Evolutionary conservation across 2,888 invertebrate genomes (phyloP).

Genomic region (Eristalis arbustorum): DNA sequence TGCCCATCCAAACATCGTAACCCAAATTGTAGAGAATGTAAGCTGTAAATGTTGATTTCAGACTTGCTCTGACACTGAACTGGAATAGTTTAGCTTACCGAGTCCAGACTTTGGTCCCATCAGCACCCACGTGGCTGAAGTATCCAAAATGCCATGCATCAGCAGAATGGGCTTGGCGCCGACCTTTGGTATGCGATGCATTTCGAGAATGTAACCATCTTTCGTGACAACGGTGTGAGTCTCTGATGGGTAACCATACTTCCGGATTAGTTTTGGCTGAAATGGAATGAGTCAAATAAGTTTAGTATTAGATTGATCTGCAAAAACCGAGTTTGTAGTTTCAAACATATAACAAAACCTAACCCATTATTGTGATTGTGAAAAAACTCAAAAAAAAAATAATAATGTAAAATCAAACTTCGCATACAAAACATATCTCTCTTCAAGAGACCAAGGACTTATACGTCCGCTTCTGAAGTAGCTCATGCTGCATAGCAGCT

Average conservation of each 20-base stretch:
- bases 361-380: too few species aligned
- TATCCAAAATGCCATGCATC: slow-evolving; percentile 87
- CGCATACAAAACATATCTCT: too few species aligned
- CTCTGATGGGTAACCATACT: slow-evolving; percentile 86
- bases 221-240: slow-evolving; percentile 85
- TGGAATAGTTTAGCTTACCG: slow-evolving; percentile 80
- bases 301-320: background rate
- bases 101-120: slow-evolving; percentile 86
- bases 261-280: slow-evolving; percentile 83
- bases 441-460: too few species aligned
- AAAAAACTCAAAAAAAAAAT: too few species aligned
- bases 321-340: too few species aligned
- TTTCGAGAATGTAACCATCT: slow-evolving; percentile 89
- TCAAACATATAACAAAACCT: too few species aligned
- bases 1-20: slow-evolving; percentile 81
- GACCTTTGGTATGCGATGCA: slow-evolving; percentile 87
- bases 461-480: too few species aligned
- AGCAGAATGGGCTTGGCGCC: slow-evolving; percentile 82
- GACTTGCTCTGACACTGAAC: background rate
- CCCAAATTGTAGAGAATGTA: slow-evolving; percentile 79
- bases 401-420: too few species aligned
- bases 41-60: slow-evolving; percentile 74
- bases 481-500: too few species aligned
- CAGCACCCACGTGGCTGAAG: slow-evolving; percentile 88
- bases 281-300: slow-evolving; percentile 8